Conservation (phyloP, 2,113 vertebrate species). For the Myrmecobius fasciatus region DNA sequence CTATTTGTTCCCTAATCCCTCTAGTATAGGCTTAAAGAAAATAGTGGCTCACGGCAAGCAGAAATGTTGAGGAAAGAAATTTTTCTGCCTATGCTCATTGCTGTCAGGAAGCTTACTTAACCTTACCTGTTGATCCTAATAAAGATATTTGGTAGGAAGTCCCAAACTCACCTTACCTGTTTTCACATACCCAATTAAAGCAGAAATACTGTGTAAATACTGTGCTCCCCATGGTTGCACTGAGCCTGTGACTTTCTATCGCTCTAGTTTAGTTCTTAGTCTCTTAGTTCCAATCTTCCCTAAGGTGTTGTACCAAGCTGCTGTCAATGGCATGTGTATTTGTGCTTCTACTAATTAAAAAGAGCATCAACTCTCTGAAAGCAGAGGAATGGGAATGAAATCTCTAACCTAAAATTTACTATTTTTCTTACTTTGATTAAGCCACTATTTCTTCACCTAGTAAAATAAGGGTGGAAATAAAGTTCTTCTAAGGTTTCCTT, state of each 20-base stretch:
- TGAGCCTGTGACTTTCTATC: not conserved
- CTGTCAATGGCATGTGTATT: not conserved
- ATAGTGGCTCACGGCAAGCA: not conserved
- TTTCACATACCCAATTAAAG: not conserved
- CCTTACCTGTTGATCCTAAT: not conserved
- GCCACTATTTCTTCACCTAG: not conserved
- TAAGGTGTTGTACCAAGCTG: not conserved
- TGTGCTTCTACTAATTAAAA: not conserved
- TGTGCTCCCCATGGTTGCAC: not conserved
- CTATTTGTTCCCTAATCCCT: not conserved
- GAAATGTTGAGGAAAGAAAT: constrained; percentile 13
- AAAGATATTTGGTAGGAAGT: constrained; percentile 6
- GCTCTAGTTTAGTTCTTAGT: not conserved
- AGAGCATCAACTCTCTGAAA: not conserved
- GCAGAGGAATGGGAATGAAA: not conserved
- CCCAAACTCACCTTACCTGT: not conserved
- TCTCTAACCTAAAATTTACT: not conserved
- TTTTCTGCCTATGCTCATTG: not conserved
- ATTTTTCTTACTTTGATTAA: not conserved
- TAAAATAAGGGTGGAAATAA: not conserved
- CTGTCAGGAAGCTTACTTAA: not conserved
- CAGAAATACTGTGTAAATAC: not conserved
- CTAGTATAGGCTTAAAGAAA: not conserved
- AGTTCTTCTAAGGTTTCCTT: not conserved
- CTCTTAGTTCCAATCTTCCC: not conserved